Evolutionary conservation across 2,113 vertebrate species (phyloP), one percentile per base, ranked within the genome.

Genomic region (Plectropomus leopardus): DNA sequence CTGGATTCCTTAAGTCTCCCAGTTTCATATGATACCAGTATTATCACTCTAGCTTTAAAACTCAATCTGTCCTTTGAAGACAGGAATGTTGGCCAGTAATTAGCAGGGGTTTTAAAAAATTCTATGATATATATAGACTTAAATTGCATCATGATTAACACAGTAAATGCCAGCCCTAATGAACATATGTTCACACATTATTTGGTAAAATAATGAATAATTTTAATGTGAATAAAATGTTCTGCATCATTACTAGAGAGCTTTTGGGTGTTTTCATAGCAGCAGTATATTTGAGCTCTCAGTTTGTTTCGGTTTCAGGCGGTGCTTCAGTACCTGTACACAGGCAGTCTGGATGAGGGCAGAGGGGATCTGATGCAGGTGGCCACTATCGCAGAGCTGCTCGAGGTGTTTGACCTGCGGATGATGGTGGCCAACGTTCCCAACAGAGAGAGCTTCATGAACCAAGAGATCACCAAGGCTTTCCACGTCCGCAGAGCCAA

Each of bases 361-460:
- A 89, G 95, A 8, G 89, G 93, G 0, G 96, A 97, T 85, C 95
- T 98, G 80, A 94, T 96, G 92, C 96, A 97, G 93, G 96, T 97
- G 82, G 97, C 96, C 19, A 95, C 95, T 86, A 97, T 98, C 0
- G 97, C 97, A 0, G 97, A 97, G 92, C 93, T 97, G 69, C 94
- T 97, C 2, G 97, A 97, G 85, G 97, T 97, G 78, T 97, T 97
- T 15, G 96, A 97, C 92, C 86, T 97, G 86, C 94, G 97, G 69
- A 97, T 97, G 97, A 97, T 97, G 97, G 96, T 97, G 85, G 96
- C 97, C 75, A 97, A 97, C 3, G 93, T 96, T 28, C 95, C 97
- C 77, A 98, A 97, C 93, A 94, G 95, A 82, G 97, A 98, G 90
- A 97, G 97, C 89, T 98, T 98, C 94, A 98, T 98, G 97, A 98